These are phyloP conservation scores for Prunella fulvescens DNA, from an alignment of 2,113 vertebrate genomes.

Conservation along the genomic window DNA sequence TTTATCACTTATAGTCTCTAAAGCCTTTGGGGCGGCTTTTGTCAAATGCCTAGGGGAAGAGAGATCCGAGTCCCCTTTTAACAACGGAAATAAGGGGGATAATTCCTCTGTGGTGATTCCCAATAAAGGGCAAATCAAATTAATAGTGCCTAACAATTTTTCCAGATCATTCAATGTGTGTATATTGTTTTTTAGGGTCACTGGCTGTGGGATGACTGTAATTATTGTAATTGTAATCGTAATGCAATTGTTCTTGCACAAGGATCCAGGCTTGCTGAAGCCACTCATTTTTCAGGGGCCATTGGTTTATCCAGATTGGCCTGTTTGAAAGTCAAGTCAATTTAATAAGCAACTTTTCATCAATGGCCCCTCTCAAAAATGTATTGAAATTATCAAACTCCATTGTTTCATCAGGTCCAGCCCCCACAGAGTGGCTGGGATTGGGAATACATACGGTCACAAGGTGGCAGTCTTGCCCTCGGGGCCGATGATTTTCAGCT, in stretches of 20 bases:
- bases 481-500: neutral
- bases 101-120: no score
- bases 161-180: no score
- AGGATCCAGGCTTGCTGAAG: neutral
- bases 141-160: no score
- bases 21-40: no score
- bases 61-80: no score
- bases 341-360: neutral
- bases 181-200: no score
- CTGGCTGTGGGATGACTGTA: no score
- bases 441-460: neutral
- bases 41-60: no score
- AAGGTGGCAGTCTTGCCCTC: neutral
- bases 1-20: no score
- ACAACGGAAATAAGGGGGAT: no score
- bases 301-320: neutral
- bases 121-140: no score
- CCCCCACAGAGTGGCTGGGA: neutral
- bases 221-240: no score
- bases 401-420: neutral
- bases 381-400: neutral
- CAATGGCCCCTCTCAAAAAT: neutral
- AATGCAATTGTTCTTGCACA: neutral
- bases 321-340: neutral
- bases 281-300: neutral